Percentiles rank a stretch among this genome's conserved stretches.
Evolutionary conservation across 2,797 vertebrate genomes (phyloP).

Genomic region (Coregonus ussuriensis): DNA sequence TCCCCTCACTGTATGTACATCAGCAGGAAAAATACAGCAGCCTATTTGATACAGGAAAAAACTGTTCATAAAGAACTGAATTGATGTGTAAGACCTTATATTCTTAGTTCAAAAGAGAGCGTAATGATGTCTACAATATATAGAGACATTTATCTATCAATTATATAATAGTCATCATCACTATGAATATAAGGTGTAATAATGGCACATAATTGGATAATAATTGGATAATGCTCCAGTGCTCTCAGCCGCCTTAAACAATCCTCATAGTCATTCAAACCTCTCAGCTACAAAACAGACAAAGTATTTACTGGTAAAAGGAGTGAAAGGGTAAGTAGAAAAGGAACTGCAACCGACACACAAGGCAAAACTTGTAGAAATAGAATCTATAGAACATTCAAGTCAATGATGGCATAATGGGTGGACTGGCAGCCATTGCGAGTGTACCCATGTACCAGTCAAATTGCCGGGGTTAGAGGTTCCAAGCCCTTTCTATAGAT

Average conservation of each 20-base stretch:
- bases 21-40: neutral
- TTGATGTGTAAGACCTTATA: neutral
- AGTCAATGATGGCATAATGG: neutral
- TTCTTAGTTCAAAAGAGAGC: neutral
- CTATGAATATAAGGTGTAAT: neutral
- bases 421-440: neutral
- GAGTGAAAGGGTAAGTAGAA: neutral
- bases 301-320: neutral
- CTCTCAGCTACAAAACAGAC: neutral
- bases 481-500: neutral
- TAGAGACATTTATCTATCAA: neutral
- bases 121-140: neutral
- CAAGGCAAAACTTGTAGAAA: neutral
- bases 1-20: no score
- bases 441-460: neutral
- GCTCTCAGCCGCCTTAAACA: neutral
- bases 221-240: neutral
- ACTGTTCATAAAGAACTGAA: constrained; percentile 2
- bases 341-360: neutral
- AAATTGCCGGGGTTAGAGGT: neutral
- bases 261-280: neutral
- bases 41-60: neutral
- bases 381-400: neutral
- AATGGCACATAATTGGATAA: neutral
- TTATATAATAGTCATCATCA: neutral